These are phyloP conservation scores for Chrysolina americana DNA, from an alignment of 2,888 invertebrate species.

Conservation along the genomic window DNA sequence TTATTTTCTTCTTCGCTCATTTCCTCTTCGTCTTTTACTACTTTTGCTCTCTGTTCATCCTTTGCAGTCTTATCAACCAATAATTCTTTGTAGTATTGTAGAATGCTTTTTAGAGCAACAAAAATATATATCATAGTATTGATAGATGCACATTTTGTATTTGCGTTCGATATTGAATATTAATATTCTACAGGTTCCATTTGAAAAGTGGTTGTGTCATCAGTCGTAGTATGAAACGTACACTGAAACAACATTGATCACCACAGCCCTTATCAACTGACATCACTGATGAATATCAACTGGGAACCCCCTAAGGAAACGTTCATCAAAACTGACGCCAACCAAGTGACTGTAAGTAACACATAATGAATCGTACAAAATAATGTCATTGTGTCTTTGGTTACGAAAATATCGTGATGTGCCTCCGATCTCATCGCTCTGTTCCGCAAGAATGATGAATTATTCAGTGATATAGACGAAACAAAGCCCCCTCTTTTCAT, in stretches of 20 bases:
- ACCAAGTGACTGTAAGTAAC: background rate
- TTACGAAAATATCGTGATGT: background rate
- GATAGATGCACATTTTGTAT: no score
- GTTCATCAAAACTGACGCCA: background rate
- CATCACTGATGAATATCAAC: background rate
- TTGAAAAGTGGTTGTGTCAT: no score
- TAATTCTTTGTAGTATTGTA: no score
- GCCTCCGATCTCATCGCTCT: background rate
- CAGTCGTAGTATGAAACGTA: no score
- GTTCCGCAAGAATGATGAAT: conserved; percentile 1
- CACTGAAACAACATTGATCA: background rate
- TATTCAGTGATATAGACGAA: conserved; percentile 2
- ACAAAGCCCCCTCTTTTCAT: conserved; percentile 9
- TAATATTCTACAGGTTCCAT: no score
- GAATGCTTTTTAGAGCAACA: no score
- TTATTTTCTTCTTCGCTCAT: no score
- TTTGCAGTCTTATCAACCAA: no score
- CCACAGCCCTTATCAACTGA: background rate
- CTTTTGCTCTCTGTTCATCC: no score
- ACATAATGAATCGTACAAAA: background rate
- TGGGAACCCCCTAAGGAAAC: background rate
- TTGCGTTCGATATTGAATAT: no score
- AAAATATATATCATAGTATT: no score
- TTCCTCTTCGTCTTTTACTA: no score
- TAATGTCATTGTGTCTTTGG: background rate